phyloP scores from a whole-genome alignment of 2,113 vertebrate species.

The Shinisaurus crocodilurus region DNA sequence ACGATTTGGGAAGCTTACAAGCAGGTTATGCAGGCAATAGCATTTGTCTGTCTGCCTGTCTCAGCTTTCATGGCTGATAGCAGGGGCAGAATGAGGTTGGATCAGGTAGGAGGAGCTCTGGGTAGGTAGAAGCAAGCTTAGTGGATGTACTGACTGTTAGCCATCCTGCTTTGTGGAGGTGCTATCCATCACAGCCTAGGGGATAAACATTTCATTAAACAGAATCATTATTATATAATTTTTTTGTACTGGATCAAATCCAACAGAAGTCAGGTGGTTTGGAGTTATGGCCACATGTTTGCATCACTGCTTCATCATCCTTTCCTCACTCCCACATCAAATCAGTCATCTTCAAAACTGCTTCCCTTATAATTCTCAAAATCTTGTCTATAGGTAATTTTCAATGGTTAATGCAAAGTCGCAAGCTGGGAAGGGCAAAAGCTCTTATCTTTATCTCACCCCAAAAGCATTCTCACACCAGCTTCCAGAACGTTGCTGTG shows the following conservation, averaged over 20 bases:
- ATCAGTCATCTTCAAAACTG: neutral
- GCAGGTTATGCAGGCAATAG: neutral
- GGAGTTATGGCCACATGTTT: neutral
- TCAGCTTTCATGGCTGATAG: no score
- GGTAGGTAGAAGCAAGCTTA: neutral
- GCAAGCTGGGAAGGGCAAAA: neutral
- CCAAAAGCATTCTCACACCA: neutral
- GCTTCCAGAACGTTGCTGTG: neutral
- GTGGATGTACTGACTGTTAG: neutral
- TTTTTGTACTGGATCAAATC: neutral
- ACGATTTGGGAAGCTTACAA: neutral
- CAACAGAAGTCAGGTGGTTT: neutral
- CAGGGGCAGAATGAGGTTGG: no score
- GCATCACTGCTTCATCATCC: neutral
- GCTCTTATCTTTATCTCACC: neutral
- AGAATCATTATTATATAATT: neutral
- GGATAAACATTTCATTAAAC: neutral
- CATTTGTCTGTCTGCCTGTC: neutral
- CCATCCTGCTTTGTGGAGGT: neutral
- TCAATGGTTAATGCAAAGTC: neutral
- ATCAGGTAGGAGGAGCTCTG: no score
- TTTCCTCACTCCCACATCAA: neutral
- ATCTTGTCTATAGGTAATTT: neutral
- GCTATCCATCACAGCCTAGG: neutral
- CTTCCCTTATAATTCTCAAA: neutral